phyloP scores from a whole-genome alignment of 2,113 vertebrate species.

The Phyllopteryx taeniolatus region DNA sequence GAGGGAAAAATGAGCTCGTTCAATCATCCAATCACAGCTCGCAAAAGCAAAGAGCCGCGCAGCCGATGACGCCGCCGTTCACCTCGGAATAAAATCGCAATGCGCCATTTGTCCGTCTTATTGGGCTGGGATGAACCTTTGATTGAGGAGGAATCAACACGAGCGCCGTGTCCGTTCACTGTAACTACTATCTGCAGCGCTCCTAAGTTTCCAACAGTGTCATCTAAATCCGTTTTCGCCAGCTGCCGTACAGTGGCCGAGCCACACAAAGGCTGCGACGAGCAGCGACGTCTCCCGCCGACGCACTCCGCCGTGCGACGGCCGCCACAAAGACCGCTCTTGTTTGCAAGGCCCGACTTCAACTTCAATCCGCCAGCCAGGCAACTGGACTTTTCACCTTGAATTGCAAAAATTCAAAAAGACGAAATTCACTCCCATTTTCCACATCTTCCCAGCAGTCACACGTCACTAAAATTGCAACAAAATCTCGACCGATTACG shows the following conservation, averaged over 20 bases:
- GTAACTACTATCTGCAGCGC: too few species aligned
- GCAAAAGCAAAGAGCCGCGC: slow-evolving; percentile 9
- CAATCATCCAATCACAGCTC: slow-evolving; percentile 29
- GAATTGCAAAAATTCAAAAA: neutral
- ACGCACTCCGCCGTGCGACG: slow-evolving; percentile 44
- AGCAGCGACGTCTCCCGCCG: slow-evolving; percentile 54
- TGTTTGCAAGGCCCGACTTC: slow-evolving; percentile 36
- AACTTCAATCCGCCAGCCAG: neutral
- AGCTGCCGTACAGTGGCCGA: neutral
- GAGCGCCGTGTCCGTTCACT: neutral
- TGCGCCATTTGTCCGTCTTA: slow-evolving; percentile 57
- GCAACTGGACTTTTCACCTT: neutral
- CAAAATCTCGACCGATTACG: too few species aligned
- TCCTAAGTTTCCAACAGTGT: too few species aligned
- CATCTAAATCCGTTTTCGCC: too few species aligned
- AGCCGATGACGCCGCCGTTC: neutral
- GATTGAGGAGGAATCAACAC: slow-evolving; percentile 42
- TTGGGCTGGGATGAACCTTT: slow-evolving; percentile 51
- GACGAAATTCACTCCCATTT: too few species aligned
- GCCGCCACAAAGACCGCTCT: slow-evolving; percentile 47
- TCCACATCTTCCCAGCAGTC: too few species aligned
- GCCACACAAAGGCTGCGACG: slow-evolving; percentile 45
- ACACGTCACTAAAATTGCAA: too few species aligned
- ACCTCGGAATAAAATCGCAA: neutral
- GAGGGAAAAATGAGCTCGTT: slow-evolving; percentile 12